Conservation (phyloP, 2,113 vertebrate species). For the Alaudala cheleensis region DNA sequence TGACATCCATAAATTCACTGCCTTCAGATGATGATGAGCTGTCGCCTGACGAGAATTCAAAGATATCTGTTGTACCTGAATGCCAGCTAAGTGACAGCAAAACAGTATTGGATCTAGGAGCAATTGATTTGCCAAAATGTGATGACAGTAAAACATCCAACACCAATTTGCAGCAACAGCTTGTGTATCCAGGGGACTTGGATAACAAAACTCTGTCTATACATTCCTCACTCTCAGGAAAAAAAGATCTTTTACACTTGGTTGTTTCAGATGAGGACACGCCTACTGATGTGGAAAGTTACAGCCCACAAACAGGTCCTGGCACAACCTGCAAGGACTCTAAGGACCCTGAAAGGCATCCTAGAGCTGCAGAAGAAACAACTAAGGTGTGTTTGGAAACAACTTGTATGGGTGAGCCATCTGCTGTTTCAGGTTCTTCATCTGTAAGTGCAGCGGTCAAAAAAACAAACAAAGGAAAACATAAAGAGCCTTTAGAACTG, state of each 20-base stretch:
- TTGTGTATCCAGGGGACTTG: conserved; percentile 76
- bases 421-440: conserved; percentile 67
- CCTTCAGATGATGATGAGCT: conserved; percentile 91
- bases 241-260: conserved; percentile 58
- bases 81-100: conserved; percentile 74
- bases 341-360: conserved; percentile 39
- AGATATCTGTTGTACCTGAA: conserved; percentile 71
- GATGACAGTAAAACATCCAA: conserved; percentile 74
- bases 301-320: conserved; percentile 27
- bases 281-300: conserved; percentile 53
- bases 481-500: conserved; percentile 4
- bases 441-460: conserved; percentile 29
- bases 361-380: conserved; percentile 10
- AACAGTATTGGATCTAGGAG: conserved; percentile 68
- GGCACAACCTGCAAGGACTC: conserved; percentile 34
- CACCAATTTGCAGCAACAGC: conserved; percentile 81
- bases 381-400: conserved; percentile 51
- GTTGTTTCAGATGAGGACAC: conserved; percentile 64
- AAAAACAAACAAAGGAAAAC: conserved; percentile 44
- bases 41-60: conserved; percentile 84
- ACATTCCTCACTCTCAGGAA: conserved; percentile 67
- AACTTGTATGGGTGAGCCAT: conserved; percentile 45
- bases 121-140: conserved; percentile 70
- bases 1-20: conserved; percentile 97
- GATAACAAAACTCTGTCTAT: conserved; percentile 46